phyloP scores from a whole-genome alignment of 2,888 invertebrate genomes.

The Orthonevra nobilis region DNA sequence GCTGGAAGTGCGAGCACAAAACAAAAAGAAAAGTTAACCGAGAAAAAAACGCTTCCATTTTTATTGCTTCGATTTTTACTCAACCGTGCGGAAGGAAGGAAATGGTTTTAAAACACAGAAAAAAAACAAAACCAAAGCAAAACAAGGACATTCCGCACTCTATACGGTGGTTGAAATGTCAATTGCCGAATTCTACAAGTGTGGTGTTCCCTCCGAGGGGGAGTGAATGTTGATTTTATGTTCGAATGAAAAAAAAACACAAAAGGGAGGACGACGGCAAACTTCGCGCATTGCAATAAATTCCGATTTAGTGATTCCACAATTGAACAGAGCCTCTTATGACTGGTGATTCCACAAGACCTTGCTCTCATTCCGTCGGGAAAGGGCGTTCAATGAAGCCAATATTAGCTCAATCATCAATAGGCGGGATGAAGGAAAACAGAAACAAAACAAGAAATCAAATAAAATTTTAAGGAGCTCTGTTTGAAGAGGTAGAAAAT shows the following conservation, averaged over 20 bases:
- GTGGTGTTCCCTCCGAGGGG: background rate
- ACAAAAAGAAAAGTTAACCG: too few species aligned
- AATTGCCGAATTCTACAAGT: slow-evolving; percentile 19
- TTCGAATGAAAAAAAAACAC: slow-evolving; percentile 17
- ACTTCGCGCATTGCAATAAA: slow-evolving; percentile 19
- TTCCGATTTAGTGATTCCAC: slow-evolving; percentile 15
- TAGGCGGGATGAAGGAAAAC: slow-evolving; percentile 1
- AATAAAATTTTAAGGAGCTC: too few species aligned
- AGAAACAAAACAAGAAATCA: background rate
- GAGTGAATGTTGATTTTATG: slow-evolving; percentile 14
- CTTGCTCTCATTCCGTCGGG: slow-evolving; percentile 13
- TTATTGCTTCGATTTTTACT: slow-evolving; percentile 42
- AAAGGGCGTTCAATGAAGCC: slow-evolving; percentile 5
- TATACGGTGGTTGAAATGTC: slow-evolving; percentile 12
- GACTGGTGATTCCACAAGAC: slow-evolving; percentile 20
- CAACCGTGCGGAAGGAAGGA: slow-evolving; percentile 29
- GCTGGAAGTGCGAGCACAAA: slow-evolving; percentile 21
- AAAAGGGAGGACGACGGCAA: background rate
- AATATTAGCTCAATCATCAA: slow-evolving; percentile 42
- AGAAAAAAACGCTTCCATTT: slow-evolving; percentile 49
- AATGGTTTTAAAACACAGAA: background rate
- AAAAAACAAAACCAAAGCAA: too few species aligned
- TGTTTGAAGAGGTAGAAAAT: too few species aligned
- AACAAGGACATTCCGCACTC: slow-evolving; percentile 12
- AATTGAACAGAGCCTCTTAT: slow-evolving; percentile 24